Conservation (phyloP, 2,113 vertebrate species). For the Microtus richardsoni region DNA sequence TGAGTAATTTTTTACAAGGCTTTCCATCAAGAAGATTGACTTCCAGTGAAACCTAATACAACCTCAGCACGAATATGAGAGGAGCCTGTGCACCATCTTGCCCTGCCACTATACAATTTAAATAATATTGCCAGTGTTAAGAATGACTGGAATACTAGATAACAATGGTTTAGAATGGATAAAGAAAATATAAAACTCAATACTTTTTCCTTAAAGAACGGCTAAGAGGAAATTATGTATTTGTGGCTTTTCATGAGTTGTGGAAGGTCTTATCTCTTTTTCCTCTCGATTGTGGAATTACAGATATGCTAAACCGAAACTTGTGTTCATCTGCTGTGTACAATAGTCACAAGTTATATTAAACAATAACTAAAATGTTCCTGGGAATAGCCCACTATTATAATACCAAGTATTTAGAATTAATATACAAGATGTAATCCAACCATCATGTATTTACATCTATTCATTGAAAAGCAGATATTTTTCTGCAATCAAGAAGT, state of each 20-base stretch:
- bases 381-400: neutral
- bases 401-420: neutral
- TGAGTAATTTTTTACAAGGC: neutral
- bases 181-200: neutral
- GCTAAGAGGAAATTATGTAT: neutral
- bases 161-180: neutral
- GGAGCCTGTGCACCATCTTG: neutral
- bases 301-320: neutral
- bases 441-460: neutral
- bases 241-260: neutral
- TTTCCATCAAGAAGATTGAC: neutral
- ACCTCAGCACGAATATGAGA: neutral
- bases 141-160: neutral
- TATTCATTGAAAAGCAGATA: neutral
- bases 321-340: neutral
- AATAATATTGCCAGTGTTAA: neutral
- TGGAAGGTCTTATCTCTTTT: neutral
- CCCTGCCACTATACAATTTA: neutral
- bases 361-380: neutral
- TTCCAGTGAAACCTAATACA: neutral
- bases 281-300: neutral
- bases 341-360: neutral
- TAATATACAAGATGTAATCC: neutral
- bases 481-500: neutral
- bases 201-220: neutral